Percentiles rank a stretch among this genome's conserved stretches.
These are phyloP conservation scores for Bhutanitis thaidina DNA, from an alignment of 2,888 invertebrate genomes.

Conservation along the genomic window DNA sequence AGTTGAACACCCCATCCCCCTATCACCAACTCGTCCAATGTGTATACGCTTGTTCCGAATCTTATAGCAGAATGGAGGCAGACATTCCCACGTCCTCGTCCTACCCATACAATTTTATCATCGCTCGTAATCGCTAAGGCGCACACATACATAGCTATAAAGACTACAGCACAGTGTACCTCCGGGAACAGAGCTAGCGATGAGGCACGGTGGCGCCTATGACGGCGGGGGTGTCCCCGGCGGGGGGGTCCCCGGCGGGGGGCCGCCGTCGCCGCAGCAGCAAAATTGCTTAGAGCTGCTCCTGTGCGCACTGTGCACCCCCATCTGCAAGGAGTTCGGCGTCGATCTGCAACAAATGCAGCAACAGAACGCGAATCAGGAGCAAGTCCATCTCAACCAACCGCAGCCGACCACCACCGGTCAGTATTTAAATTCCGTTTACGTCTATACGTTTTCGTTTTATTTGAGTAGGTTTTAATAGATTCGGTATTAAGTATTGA, in stretches of 20 bases:
- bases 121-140: too few species aligned
- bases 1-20: too few species aligned
- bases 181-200: constrained; percentile 55
- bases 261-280: constrained; percentile 30
- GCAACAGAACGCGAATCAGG: constrained; percentile 45
- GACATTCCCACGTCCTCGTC: too few species aligned
- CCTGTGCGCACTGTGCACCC: constrained; percentile 68
- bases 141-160: too few species aligned
- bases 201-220: constrained; percentile 57
- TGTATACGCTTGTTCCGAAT: too few species aligned
- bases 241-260: constrained; percentile 19
- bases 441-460: too few species aligned
- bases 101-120: too few species aligned
- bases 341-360: constrained; percentile 59
- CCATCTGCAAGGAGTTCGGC: constrained; percentile 74
- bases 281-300: constrained; percentile 67
- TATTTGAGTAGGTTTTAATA: too few species aligned
- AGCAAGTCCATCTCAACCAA: constrained; percentile 62
- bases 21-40: too few species aligned
- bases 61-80: too few species aligned
- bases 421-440: too few species aligned
- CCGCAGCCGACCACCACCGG: constrained; percentile 34
- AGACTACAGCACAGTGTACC: not conserved
- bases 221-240: constrained; percentile 46
- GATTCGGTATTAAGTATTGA: too few species aligned